phyloP scores from a whole-genome alignment of 2,113 vertebrate species.

The Cryptotis parvus region DNA sequence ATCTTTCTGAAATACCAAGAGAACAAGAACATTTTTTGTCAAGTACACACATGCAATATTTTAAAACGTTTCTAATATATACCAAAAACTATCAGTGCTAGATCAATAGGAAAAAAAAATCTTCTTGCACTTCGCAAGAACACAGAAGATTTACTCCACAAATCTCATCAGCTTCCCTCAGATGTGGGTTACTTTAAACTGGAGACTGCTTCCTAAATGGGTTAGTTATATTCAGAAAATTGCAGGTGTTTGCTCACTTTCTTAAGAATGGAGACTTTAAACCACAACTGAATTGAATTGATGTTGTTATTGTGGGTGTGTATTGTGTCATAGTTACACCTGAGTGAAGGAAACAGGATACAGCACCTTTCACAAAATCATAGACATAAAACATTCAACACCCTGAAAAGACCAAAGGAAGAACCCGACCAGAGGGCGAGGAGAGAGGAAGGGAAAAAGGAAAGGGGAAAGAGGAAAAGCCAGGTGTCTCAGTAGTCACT shows the following conservation, averaged over 20 bases:
- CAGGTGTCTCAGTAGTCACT: slow-evolving; percentile 37
- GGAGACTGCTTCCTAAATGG: slow-evolving; percentile 43
- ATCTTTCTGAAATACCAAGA: not conserved
- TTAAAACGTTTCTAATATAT: not conserved
- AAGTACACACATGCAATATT: slow-evolving; percentile 39
- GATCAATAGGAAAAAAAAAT: not conserved
- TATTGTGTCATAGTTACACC: slow-evolving; percentile 31
- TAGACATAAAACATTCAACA: slow-evolving; percentile 65
- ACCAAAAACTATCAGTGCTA: not conserved
- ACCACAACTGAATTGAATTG: slow-evolving; percentile 56
- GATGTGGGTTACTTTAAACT: not conserved
- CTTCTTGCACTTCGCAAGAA: not conserved
- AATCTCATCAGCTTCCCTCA: not conserved
- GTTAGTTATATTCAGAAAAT: too few species aligned
- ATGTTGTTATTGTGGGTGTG: not conserved
- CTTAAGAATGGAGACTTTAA: not conserved
- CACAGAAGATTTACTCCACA: slow-evolving; percentile 9
- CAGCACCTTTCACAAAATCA: slow-evolving; percentile 38
- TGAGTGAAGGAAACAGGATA: not conserved
- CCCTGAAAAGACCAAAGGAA: slow-evolving; percentile 57
- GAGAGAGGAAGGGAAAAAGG: slow-evolving; percentile 44
- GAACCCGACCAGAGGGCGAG: slow-evolving; percentile 18
- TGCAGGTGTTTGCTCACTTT: slow-evolving; percentile 24
- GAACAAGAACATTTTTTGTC: slow-evolving; percentile 39
- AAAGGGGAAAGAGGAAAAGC: slow-evolving; percentile 58